These are phyloP conservation scores for Epirrita christyi DNA, from an alignment of 2,888 invertebrate species.

Conservation along the genomic window DNA sequence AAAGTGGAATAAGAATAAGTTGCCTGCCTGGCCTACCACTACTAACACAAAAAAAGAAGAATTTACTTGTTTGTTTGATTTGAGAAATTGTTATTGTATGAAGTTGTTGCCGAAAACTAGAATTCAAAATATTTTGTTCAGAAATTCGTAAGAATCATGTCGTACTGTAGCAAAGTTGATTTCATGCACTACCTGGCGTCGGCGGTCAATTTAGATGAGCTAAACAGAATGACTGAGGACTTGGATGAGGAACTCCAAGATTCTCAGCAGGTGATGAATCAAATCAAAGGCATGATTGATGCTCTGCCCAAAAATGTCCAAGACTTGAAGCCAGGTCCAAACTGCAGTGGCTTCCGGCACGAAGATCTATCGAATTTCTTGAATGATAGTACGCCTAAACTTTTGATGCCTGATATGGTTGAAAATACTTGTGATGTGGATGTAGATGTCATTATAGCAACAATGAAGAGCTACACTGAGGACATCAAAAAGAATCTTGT, in stretches of 20 bases:
- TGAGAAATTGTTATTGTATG: no score
- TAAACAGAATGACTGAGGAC: constrained; percentile 67
- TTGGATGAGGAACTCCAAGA: constrained; percentile 67
- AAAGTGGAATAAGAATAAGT: no score
- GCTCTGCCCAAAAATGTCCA: constrained; percentile 46
- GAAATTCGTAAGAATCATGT: constrained; percentile 8
- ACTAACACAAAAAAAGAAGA: no score
- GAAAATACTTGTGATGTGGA: constrained; percentile 55
- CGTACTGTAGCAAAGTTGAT: constrained; percentile 30
- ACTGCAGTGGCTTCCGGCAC: constrained; percentile 46
- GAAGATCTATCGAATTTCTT: constrained; percentile 63
- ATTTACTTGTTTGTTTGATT: no score
- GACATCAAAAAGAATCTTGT: constrained; percentile 60
- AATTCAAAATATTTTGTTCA: neutral
- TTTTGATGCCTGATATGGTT: constrained; percentile 67
- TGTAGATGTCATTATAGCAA: constrained; percentile 60
- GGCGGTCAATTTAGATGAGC: constrained; percentile 60
- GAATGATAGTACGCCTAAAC: constrained; percentile 58
- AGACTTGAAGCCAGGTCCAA: constrained; percentile 28
- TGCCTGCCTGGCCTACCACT: no score
- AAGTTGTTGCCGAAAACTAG: no score
- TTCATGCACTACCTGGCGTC: constrained; percentile 64
- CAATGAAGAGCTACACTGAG: constrained; percentile 66
- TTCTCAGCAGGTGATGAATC: constrained; percentile 66
- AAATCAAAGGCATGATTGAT: constrained; percentile 64